These are phyloP conservation scores for Centropus unirufus DNA, from an alignment of 2,113 vertebrate species.

Conservation along the genomic window DNA sequence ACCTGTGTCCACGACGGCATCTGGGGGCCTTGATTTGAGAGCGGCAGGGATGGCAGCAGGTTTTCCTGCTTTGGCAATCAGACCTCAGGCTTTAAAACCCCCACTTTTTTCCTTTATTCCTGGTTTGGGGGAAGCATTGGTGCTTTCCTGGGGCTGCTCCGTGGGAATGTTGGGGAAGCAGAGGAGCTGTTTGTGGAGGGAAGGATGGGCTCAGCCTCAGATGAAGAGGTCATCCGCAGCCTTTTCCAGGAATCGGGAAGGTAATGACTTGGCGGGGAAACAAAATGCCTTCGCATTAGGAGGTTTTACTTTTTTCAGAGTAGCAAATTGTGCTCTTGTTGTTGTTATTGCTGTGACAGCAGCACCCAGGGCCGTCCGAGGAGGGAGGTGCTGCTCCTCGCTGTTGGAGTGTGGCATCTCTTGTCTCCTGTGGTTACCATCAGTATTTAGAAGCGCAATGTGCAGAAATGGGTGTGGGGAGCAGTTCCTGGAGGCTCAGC, in stretches of 20 bases:
- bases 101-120: no score
- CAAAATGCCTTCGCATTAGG: not conserved
- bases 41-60: not conserved
- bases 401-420: not conserved
- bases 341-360: not conserved
- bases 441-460: not conserved
- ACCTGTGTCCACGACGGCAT: rapidly evolving
- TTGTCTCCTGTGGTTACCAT: not conserved
- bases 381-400: not conserved
- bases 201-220: not conserved
- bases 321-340: not conserved
- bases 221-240: not conserved
- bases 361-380: not conserved
- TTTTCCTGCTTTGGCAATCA: not conserved
- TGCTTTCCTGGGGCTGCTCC: rapidly evolving
- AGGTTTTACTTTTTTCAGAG: not conserved
- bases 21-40: not conserved
- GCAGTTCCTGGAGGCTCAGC: not conserved
- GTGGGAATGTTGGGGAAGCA: rapidly evolving
- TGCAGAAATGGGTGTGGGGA: rapidly evolving
- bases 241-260: not conserved
- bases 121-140: rapidly evolving
- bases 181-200: rapidly evolving
- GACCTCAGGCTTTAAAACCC: not conserved
- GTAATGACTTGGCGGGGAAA: not conserved